Base-by-base conservation (phyloP, 2,113 vertebrate genomes). In the Anthoscopus minutus region DNA sequence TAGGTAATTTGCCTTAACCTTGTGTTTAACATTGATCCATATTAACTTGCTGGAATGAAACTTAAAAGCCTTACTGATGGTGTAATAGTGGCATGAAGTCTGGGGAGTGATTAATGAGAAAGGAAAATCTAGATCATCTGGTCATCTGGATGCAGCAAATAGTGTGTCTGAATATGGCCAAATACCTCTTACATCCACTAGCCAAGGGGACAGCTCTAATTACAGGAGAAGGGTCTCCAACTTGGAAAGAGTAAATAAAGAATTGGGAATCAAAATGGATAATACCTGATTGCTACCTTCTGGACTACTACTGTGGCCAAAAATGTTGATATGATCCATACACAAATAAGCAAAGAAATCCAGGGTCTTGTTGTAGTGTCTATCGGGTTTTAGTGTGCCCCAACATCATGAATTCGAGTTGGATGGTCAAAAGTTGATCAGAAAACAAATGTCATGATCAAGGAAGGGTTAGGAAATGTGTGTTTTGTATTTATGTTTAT, bases 221-320 rank as follows among this genome's bases (percentile, higher is more conserved):
- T 96, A 88, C 62, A 86, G 57, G 40, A 87, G 50, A 90, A 38
- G 33, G 56, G 50, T 90, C 67, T 94, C 82, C 4, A 37, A 13
- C 42, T 94, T 94, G 85, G 93, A 93, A 90, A 42, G 71, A 58
- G 21, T 38, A 50, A 90, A 86, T 47, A 81, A 89, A 84, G 72
- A 86, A 13, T 15, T 95, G 67, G 35, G 62, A 89, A 69, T 89
- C 62, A 85, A 89, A 89, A 37, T 84, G 73, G 23, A 11, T 87
- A 74, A 89, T 76, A 89, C 79, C 61, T 85, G 84, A 93, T 95
- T 88, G 65, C 71, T 96, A 83, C 93, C 76, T 95, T 95, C 90
- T 96, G 88, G 79, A 42, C 79, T 61, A 35, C 40, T 88, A 18
- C 42, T 90, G 71, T 73, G 79, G 86, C 92, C 92, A 92, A 86